A percentile compares a stretch with the other conserved stretches of the same genome.
Conservation (phyloP, 2,113 vertebrate species). For the Xenopus laevis region DNA sequence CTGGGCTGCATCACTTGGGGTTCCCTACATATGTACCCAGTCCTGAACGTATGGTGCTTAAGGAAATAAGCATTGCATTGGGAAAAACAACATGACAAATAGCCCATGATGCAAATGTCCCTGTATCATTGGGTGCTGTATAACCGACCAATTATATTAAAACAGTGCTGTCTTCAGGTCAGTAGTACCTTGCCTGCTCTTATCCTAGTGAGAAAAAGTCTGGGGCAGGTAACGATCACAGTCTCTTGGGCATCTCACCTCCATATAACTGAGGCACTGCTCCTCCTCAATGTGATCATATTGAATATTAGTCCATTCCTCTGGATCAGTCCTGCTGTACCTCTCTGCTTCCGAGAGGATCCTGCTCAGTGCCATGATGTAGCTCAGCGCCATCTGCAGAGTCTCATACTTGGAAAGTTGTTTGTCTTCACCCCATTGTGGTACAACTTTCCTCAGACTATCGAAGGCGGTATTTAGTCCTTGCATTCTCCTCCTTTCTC, state of each 20-base stretch:
- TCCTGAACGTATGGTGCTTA: no score
- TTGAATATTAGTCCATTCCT: conserved; percentile 79
- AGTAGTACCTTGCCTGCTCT: not conserved
- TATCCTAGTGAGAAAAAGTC: conserved; percentile 24
- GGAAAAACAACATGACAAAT: no score
- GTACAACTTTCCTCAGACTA: conserved; percentile 85
- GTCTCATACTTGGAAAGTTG: conserved; percentile 98
- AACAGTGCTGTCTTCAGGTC: not conserved
- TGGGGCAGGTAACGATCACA: conserved; percentile 63
- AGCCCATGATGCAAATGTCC: not conserved
- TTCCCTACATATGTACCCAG: no score
- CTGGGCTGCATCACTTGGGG: no score
- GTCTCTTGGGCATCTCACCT: conserved; percentile 59
- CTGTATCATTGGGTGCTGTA: not conserved
- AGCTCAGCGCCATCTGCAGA: conserved; percentile 97
- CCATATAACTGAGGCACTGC: conserved; percentile 61
- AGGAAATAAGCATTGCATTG: no score
- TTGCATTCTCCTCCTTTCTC: conserved; percentile 92
- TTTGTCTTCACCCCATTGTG: conserved; percentile 95
- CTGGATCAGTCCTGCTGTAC: conserved; percentile 61
- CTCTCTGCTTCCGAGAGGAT: conserved; percentile 83
- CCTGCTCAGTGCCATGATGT: conserved; percentile 92
- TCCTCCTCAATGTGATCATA: conserved; percentile 74
- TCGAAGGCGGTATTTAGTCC: conserved; percentile 94
- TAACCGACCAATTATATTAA: no score